Conservation (phyloP, 2,113 vertebrate species). For the Pelodiscus sinensis region DNA sequence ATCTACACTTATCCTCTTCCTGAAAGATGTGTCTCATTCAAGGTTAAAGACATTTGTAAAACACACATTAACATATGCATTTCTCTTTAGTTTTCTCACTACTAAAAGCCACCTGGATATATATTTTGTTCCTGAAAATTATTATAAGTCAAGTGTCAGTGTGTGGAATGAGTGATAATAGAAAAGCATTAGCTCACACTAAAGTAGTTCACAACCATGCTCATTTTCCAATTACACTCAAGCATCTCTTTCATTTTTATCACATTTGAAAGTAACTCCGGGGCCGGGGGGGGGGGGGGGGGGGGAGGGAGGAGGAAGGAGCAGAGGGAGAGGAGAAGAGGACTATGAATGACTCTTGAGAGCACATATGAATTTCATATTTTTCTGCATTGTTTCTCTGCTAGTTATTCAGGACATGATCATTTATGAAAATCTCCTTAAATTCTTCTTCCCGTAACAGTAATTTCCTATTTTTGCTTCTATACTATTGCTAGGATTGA, state of each 20-base stretch:
- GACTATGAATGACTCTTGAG: neutral
- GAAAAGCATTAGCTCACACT: neutral
- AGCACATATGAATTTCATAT: neutral
- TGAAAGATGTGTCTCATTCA: constrained; percentile 28
- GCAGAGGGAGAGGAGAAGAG: neutral
- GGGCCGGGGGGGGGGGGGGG: neutral
- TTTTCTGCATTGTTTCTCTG: neutral
- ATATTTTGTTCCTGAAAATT: constrained; percentile 32
- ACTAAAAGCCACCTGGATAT: constrained; percentile 18
- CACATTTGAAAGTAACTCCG: constrained; percentile 11
- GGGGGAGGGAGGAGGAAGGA: too few relatives aligned
- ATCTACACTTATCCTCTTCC: constrained; percentile 19
- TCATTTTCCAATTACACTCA: neutral
- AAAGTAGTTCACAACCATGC: neutral
- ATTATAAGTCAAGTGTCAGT: constrained; percentile 16
- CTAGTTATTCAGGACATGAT: neutral
- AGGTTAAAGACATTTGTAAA: constrained; percentile 65
- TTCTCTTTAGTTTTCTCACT: constrained; percentile 16
- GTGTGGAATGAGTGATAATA: neutral
- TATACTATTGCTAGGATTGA: neutral
- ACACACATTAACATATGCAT: constrained; percentile 27
- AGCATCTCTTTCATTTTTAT: neutral
- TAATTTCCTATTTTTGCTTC: neutral
- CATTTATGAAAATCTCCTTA: neutral
- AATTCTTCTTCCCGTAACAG: neutral